These are phyloP conservation scores for Hymenopus coronatus DNA, from an alignment of 2,888 invertebrate species.

Conservation along the genomic window DNA sequence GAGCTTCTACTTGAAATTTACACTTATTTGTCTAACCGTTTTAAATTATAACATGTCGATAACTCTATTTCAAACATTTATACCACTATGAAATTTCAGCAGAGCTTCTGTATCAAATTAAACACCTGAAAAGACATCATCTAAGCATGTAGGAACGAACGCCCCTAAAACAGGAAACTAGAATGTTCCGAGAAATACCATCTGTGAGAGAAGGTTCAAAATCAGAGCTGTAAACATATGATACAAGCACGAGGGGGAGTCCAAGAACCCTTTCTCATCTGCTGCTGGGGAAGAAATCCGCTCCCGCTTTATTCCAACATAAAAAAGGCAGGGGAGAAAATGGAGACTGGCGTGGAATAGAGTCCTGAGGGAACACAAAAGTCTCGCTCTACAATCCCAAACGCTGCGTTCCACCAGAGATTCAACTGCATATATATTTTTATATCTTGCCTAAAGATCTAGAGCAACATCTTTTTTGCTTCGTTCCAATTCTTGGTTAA, in stretches of 20 bases:
- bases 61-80: no score
- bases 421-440: background rate
- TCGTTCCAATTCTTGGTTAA: background rate
- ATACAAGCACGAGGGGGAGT: background rate
- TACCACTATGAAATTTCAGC: no score
- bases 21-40: no score
- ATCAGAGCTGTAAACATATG: background rate
- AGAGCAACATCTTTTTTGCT: background rate
- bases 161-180: background rate
- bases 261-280: background rate
- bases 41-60: no score
- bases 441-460: background rate
- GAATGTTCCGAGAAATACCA: background rate
- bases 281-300: background rate
- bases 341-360: background rate
- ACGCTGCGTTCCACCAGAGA: background rate
- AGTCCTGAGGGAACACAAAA: background rate
- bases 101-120: no score
- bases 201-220: background rate
- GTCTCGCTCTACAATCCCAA: background rate
- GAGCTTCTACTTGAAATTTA: no score
- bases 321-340: background rate
- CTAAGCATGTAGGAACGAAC: background rate
- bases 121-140: no score
- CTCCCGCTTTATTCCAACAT: background rate